Evolutionary conservation across 1,140 invertebrate species (phyloP).

Genomic region (Drosophila bipectinata): DNA sequence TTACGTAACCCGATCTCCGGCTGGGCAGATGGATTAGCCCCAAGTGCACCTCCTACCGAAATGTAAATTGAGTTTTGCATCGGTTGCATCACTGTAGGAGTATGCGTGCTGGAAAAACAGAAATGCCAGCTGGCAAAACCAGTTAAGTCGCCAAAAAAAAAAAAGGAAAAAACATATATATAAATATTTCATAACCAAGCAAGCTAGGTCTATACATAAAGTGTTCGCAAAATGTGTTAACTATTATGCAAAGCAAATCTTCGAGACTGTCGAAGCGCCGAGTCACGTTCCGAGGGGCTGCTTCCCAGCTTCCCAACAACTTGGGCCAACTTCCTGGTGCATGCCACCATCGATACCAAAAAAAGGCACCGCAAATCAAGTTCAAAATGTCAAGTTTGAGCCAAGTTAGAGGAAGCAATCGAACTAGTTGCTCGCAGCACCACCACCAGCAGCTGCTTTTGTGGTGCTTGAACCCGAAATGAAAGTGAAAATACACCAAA

Average conservation of each 20-base stretch:
- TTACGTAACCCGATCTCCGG: conserved; percentile 34
- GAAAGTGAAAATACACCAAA: conserved; percentile 73
- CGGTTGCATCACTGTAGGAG: conserved; percentile 50
- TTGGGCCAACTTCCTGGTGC: conserved; percentile 25
- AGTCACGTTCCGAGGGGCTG: conserved; percentile 55
- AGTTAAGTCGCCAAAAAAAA: conserved; percentile 48
- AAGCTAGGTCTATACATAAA: conserved; percentile 28
- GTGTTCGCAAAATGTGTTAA: conserved; percentile 61
- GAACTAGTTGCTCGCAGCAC: conserved; percentile 14
- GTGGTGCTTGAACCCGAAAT: conserved; percentile 80
- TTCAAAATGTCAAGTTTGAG: conserved; percentile 80
- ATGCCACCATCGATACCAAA: conserved; percentile 13
- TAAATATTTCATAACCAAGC: conserved; percentile 63
- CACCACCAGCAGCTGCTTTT: conserved; percentile 46
- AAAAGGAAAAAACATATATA: conserved; percentile 1
- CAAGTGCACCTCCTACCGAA: conserved; percentile 6
- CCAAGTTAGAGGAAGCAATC: conserved; percentile 41
- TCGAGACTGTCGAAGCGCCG: conserved; percentile 35
- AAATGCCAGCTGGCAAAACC: conserved; percentile 59
- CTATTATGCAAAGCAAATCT: conserved; percentile 62
- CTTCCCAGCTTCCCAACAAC: conserved; percentile 8
- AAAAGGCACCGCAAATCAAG: conserved; percentile 53
- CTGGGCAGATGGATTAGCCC: conserved; percentile 32
- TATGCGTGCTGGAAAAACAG: conserved; percentile 12
- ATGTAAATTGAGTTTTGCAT: conserved; percentile 54